A percentile compares a stretch with the other conserved stretches of the same genome.
These are phyloP conservation scores for Baryphthengus martii DNA, from an alignment of 2,113 vertebrate genomes.

Conservation along the genomic window DNA sequence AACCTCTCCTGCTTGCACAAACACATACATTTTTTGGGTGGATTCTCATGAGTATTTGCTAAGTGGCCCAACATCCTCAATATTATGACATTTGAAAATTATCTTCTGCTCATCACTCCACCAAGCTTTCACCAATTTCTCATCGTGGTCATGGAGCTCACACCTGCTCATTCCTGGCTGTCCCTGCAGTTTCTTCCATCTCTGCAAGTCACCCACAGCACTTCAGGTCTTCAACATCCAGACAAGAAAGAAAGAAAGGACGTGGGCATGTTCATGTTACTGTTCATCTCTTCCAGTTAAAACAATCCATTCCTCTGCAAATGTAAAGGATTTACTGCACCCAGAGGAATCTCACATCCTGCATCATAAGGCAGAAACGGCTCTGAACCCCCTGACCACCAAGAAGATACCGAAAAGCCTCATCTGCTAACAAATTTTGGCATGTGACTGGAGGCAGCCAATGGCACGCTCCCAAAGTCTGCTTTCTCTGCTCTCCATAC, in stretches of 20 bases:
- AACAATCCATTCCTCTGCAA: background rate
- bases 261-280: background rate
- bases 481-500: background rate
- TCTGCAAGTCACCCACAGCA: background rate
- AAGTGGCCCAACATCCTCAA: background rate
- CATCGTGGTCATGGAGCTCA: rapidly evolving
- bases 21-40: background rate
- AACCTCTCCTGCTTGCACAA: background rate
- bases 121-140: background rate
- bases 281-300: background rate
- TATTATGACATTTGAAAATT: rapidly evolving
- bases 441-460: background rate
- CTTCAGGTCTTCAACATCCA: rapidly evolving
- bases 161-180: rapidly evolving
- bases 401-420: background rate
- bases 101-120: background rate
- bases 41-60: background rate
- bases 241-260: rapidly evolving
- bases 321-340: background rate
- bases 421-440: constrained; percentile 4
- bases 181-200: background rate
- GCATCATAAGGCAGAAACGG: rapidly evolving
- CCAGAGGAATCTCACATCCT: background rate
- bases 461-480: background rate
- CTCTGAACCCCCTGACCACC: background rate